Base-by-base conservation (phyloP, 2,113 vertebrate species). In the Chroicocephalus ridibundus region DNA sequence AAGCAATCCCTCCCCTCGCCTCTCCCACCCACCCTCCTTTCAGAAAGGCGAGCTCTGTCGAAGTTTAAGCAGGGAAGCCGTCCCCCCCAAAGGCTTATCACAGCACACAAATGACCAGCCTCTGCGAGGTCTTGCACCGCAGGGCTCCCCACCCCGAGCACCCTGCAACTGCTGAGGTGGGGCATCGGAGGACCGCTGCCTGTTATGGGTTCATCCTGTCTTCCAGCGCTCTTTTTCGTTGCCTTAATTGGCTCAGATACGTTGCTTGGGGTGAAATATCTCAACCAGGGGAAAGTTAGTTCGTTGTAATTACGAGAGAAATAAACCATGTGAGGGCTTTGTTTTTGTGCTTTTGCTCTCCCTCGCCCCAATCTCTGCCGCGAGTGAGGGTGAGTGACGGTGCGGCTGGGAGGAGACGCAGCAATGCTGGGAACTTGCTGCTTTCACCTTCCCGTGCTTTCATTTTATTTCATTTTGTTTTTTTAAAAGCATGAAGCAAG, bases 401-500 rank as follows among this genome's bases (percentile, higher is more conserved):
- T 64, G 32, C 31, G 71, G 89, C 92, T 75, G 95, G 80, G 93
- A 97, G 91, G 92, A 96, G 66, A 79, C 10, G 51, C 69, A 51
- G 96, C 76, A 38, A 74, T 13, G 32, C 95, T 82, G 96, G 92
- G 94, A 95, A 94, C 93, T 95, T 88, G 82, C 95, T 54, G 96
- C 93, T 97, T 97, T 97, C 94, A 97, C 97, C 96, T 96, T 92
- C 98, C 97, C 47, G 92, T 93, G 97, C 96, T 98, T 98, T 97
- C 97, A 96, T 98, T 97, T 98, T 97, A 97, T 98, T 98, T 98
- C 97, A 94, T 98, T 98, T 98, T 98, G 97, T 97, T 98, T 97
- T 97, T 98, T 98, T 97, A 98, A 98, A 98, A 99, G 98, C 98
- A 98, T 97, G 96, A 98, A 98, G 98, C 98, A 98, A 99, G 98